Base-by-base conservation (phyloP, 2,113 vertebrate genomes). In the Xyrauchen texanus region DNA sequence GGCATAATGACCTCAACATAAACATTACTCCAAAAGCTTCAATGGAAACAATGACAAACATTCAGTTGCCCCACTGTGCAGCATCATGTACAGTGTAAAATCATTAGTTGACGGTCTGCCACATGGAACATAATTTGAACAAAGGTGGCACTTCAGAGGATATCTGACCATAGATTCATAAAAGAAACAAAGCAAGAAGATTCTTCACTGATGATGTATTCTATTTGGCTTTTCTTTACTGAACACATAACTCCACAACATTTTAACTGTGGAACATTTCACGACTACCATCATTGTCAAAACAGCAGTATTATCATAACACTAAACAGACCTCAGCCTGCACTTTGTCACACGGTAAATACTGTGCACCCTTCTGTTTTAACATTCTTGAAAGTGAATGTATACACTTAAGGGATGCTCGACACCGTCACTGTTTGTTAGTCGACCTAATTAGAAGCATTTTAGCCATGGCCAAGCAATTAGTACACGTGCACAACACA, bases 11-110 rank as follows among this genome's bases (percentile, higher is more conserved):
- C 75, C 85, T 51, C 62, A 84, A 67, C 82, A 83, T 83, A 90
- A 92, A 92, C 88, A 92, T 91, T 86, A 91, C 89, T 86, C 87
- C 88, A 92, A 83, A 53, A 10, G 74, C 83, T 60, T 68, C 73
- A 55, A 55, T 70, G 44, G 61, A 81, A 87, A 81, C 72, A 88
- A 90, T 88, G 89, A 85, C 88, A 84, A 21, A 61, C 70, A 16
- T 57, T 71, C 8, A 71, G 42, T 57, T n/a, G 13, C 67, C 85
- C 88, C 84, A 90, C 90, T 89, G 84, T 66, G 77, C 76, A 81
- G 68, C 44, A 61, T 66, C 77, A 60, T 45, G 7, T 0, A 5
- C 21, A 79, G 71, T 44, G 52, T 61, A 9, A 80, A 65, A 3
- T 44, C 70, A 47, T 80, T 79, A 87, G 82, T 47, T 70, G 57